Evolutionary conservation across 2,113 vertebrate genomes (phyloP), one percentile per base, ranked within the genome.

Genomic region (Hemicordylus capensis): DNA sequence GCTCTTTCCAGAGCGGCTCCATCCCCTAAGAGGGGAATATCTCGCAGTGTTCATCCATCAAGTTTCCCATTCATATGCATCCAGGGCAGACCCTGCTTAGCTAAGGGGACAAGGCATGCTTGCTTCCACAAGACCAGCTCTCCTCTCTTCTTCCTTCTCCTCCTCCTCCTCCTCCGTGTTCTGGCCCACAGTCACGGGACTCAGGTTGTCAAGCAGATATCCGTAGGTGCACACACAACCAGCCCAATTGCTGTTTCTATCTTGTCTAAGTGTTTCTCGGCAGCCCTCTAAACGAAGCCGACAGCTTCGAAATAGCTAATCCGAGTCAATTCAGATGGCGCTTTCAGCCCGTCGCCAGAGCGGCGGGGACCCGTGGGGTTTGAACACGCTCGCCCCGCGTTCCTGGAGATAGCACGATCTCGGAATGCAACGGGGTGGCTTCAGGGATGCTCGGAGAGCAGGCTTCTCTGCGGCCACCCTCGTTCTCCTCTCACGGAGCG

Each of bases 231-330:
- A 76, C 90, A 85, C 84, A 10, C 0, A 19, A 87, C 46, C 79
- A 78, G 59, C 77, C 93, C 58, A 85, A 77, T 39, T 64, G 91
- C 90, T 81, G 87, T 1, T 91, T 69, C 85, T 92, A 83, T 89
- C 93, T 84, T 15, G 87, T 83, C 81, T 72, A 82, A 85, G 42
- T 66, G 0, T 4, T 67, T 80, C 87, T 73, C 78, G 20, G 48
- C 69, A 93, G 89, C 74, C 81, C 93, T 20, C 89, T 94, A 82
- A 93, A 83, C 88, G 90, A 94, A 95, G 92, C 94, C 89, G 95
- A 76, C 92, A 91, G 95, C 83, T 91, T 81, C 93, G 92, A 87
- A 93, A 89, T 87, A 84, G 92, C 93, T 88, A 93, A 76, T 93
- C 84, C 76, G 88, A 54, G 10, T 39, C 4, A 89, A 79, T 85